phyloP scores from a whole-genome alignment of 2,797 vertebrate genomes.

The Fratercula arctica region DNA sequence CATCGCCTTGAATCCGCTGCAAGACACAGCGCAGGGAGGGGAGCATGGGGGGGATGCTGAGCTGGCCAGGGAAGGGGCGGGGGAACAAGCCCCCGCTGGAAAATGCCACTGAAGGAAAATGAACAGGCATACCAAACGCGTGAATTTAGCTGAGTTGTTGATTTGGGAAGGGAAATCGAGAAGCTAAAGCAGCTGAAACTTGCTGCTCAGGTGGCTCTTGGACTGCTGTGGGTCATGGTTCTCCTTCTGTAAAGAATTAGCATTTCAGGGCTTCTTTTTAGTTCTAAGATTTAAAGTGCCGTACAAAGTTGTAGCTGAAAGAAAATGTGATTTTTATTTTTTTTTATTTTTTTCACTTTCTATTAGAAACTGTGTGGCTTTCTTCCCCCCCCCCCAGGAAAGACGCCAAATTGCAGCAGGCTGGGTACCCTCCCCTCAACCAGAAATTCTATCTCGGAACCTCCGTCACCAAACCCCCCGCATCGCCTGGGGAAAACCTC shows the following conservation, averaged over 20 bases:
- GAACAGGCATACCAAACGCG: neutral
- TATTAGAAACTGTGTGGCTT: neutral
- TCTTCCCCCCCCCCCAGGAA: accelerated
- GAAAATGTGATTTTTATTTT: neutral
- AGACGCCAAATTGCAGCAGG: neutral
- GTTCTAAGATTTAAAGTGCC: neutral
- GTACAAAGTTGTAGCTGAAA: neutral
- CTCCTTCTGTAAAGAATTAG: neutral
- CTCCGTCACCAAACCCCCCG: neutral
- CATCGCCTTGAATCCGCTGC: neutral
- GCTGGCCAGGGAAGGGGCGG: neutral
- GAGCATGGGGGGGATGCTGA: neutral
- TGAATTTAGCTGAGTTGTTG: neutral
- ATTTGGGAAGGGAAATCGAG: neutral
- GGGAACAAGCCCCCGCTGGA: neutral
- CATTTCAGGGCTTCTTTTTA: neutral
- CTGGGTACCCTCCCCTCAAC: neutral
- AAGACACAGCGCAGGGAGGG: neutral
- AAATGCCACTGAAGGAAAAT: neutral
- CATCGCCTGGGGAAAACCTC: neutral
- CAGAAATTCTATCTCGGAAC: neutral
- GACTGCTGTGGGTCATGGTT: neutral
- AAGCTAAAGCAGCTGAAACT: neutral
- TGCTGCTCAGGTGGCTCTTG: neutral
- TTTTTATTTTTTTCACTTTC: neutral